Evolutionary conservation across 2,113 vertebrate genomes (phyloP), one percentile per base, ranked within the genome.

Genomic region (Rhineura floridana): DNA sequence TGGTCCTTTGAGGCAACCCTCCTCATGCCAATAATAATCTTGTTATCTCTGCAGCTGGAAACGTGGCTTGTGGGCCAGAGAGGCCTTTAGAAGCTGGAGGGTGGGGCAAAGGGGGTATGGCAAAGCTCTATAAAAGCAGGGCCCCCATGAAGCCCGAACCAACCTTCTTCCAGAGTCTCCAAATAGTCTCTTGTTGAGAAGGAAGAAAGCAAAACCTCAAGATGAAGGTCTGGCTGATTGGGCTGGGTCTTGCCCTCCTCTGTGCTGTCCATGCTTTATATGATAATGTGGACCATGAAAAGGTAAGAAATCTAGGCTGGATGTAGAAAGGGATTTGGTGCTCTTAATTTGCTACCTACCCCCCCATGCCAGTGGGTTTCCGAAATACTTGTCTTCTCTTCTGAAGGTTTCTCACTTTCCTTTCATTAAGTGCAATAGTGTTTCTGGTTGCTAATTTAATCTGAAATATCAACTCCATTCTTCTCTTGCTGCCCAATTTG

Each of bases 231-330:
- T n/a, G 63, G 17, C 33, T 83, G 44, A 12, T n/a, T 11, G 63
- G 2, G 1, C 6, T 83, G 81, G 44, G 63, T 3, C 3, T 83
- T 0, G 9, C 62, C 63, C 65, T 83, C 8, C 44, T 69, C 42
- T 69, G 81, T 30, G 8, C 33, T 1, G 44, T 33, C 4, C 0
- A 9, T 17, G 36, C 12, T 12, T 2, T 39, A 30, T 17, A 8
- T 12, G 44, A 63, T 1, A 55, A 42, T 1, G 0, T 0, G 8
- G 4, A 19, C 12, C 23, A 1, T 0, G 36, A 1, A 1, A 21
- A 72, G 83, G 83, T 84, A 84, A 84, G 3, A 1, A 7, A 17
- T 6, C n/a, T 0, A 17, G n/a, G 48, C n/a, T 28, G 83, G n/a
- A n/a, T n/a, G n/a, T n/a, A n/a, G n/a, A n/a, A n/a, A n/a, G n/a